These are phyloP conservation scores for Trypoxylus dichotomus DNA, from an alignment of 1,140 invertebrate genomes.

Conservation along the genomic window DNA sequence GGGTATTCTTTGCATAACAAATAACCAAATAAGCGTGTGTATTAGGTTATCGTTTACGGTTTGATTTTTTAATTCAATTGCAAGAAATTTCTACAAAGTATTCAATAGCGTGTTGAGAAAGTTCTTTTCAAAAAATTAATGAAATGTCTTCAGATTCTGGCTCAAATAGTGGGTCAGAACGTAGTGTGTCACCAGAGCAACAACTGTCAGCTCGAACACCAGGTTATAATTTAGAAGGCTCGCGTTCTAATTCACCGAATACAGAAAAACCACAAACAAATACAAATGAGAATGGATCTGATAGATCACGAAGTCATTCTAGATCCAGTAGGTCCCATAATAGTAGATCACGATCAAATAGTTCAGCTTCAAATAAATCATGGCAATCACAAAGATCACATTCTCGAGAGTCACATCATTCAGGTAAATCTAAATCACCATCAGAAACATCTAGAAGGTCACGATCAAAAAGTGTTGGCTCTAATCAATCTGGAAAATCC, in stretches of 20 bases:
- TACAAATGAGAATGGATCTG: background rate
- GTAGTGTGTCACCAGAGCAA: conserved; percentile 34
- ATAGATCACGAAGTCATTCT: conserved; percentile 1
- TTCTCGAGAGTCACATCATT: conserved; percentile 30
- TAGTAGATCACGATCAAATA: conserved; percentile 29
- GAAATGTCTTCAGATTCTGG: conserved; percentile 34
- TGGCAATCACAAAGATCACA: conserved; percentile 39
- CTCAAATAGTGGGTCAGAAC: conserved; percentile 35
- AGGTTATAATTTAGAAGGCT: conserved; percentile 38
- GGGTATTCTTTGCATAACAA: no score
- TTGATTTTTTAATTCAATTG: no score
- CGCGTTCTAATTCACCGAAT: conserved; percentile 35
- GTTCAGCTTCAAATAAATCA: conserved; percentile 20
- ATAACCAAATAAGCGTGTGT: no score
- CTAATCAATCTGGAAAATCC: conserved; percentile 35
- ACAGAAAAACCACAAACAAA: conserved; percentile 24
- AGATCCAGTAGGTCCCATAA: conserved; percentile 26
- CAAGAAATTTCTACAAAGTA: no score
- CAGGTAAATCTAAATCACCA: conserved; percentile 38
- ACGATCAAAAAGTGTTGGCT: conserved; percentile 35
- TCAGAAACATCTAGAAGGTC: conserved; percentile 32
- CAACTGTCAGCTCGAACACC: conserved; percentile 39
- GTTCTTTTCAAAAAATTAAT: background rate
- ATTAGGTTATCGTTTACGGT: no score
- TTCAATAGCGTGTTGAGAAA: no score